phyloP scores from a whole-genome alignment of 2,113 vertebrate species.

The Monopterus albus region DNA sequence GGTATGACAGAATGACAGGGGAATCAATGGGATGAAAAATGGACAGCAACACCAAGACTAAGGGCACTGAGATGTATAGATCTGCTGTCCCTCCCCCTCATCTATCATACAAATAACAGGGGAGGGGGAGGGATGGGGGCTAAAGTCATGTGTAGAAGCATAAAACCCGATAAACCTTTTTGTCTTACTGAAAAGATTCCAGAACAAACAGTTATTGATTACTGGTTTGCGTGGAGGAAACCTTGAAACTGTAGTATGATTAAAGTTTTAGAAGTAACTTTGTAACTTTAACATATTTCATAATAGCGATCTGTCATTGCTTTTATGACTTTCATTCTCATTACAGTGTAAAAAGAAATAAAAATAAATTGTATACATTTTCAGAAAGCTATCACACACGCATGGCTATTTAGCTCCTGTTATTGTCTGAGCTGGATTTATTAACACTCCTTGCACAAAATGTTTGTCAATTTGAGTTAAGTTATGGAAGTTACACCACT shows the following conservation, averaged over 20 bases:
- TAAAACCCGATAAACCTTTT: constrained; percentile 1
- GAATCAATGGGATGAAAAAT: constrained; percentile 78
- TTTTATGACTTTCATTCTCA: neutral
- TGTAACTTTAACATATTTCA: neutral
- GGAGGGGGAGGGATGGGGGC: constrained; percentile 4
- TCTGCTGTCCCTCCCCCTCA: constrained; percentile 55
- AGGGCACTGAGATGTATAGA: constrained; percentile 67
- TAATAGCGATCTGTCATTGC: neutral
- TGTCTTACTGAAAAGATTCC: neutral
- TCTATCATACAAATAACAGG: constrained; percentile 60
- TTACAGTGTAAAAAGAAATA: neutral
- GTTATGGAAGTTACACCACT: neutral
- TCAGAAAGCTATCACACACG: neutral
- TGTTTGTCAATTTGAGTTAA: neutral
- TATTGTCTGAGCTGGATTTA: neutral
- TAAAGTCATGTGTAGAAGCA: neutral
- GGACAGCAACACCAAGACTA: constrained; percentile 63
- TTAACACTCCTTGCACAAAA: neutral
- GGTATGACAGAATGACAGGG: constrained; percentile 63
- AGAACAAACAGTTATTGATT: neutral
- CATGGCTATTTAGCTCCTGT: neutral
- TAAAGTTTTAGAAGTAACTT: neutral
- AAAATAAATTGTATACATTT: neutral
- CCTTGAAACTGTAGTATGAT: neutral
- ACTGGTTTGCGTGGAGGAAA: neutral